Evolutionary conservation across 2,888 invertebrate species (phyloP).

Genomic region (Andrena chrysosceles): DNA sequence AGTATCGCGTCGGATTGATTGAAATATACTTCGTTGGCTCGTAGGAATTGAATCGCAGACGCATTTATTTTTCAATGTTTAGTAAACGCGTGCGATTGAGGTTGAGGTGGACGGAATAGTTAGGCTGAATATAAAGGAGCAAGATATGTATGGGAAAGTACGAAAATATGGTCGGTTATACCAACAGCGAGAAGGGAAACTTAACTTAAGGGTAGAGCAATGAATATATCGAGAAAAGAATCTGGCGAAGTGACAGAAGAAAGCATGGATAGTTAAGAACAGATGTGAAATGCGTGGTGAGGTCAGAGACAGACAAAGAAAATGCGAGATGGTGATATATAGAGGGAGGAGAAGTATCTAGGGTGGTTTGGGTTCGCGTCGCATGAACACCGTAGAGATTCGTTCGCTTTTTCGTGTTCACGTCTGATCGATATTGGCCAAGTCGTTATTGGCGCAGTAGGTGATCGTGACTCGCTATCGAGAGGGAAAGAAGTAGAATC

Average conservation of each 20-base stretch:
- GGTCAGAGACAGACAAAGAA: not conserved
- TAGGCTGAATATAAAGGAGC: not conserved
- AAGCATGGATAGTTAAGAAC: too few species aligned
- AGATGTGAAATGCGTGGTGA: too few species aligned
- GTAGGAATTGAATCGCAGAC: slow-evolving; percentile 22
- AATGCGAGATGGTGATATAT: not conserved
- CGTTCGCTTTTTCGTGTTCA: slow-evolving; percentile 29
- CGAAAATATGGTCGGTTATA: too few species aligned
- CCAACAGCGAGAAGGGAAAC: too few species aligned
- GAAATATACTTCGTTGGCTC: slow-evolving; percentile 29
- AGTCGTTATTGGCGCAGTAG: slow-evolving; percentile 64
- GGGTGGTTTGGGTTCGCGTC: not conserved
- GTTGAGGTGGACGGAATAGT: not conserved
- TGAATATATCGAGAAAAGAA: too few species aligned
- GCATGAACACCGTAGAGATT: slow-evolving; percentile 1
- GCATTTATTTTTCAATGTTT: slow-evolving; percentile 14
- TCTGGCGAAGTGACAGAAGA: too few species aligned
- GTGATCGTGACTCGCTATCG: not conserved
- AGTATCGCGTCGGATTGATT: slow-evolving; percentile 43
- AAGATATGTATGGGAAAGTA: too few species aligned
- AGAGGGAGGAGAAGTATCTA: not conserved
- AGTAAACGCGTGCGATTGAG: not conserved
- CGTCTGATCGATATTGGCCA: slow-evolving; percentile 53
- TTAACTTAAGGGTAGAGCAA: too few species aligned
- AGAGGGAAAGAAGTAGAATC: slow-evolving; percentile 55